Evolutionary conservation across 2,888 invertebrate species (phyloP).

Genomic region (Myopa tessellatipennis): DNA sequence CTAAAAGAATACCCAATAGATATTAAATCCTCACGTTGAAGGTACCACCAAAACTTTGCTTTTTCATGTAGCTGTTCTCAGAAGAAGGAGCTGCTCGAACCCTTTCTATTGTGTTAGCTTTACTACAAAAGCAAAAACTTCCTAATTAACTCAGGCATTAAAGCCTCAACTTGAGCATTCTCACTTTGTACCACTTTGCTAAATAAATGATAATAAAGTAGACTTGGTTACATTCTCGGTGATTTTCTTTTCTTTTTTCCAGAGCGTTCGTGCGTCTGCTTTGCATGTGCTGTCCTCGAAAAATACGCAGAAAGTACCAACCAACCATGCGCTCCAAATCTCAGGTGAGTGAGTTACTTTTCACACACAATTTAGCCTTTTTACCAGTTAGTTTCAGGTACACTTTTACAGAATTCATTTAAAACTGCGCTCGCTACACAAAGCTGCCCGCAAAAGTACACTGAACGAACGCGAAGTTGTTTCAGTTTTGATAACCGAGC

Average conservation of each 20-base stretch:
- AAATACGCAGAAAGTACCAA: slow-evolving; percentile 83
- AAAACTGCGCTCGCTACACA: neutral
- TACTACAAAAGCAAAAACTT: no score
- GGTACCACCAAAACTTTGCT: no score
- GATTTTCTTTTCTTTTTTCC: slow-evolving; percentile 69
- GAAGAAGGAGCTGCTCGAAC: no score
- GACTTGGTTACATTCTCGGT: neutral
- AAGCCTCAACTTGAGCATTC: neutral
- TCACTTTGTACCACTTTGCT: neutral
- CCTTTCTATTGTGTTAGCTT: no score
- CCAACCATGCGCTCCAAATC: slow-evolving; percentile 88
- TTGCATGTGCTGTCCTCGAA: slow-evolving; percentile 89
- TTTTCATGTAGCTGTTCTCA: no score
- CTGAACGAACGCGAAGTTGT: no score
- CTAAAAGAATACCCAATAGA: no score
- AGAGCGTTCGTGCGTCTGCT: slow-evolving; percentile 93
- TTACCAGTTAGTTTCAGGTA: neutral
- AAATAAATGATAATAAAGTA: neutral
- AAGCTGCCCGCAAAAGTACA: neutral
- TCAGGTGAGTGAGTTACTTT: slow-evolving; percentile 73
- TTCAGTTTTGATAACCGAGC: no score
- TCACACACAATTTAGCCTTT: neutral
- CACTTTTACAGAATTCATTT: neutral
- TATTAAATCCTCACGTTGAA: no score
- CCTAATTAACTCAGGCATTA: no score